Conservation (phyloP, 2,797 vertebrate species). For the Echeneis naucrates region DNA sequence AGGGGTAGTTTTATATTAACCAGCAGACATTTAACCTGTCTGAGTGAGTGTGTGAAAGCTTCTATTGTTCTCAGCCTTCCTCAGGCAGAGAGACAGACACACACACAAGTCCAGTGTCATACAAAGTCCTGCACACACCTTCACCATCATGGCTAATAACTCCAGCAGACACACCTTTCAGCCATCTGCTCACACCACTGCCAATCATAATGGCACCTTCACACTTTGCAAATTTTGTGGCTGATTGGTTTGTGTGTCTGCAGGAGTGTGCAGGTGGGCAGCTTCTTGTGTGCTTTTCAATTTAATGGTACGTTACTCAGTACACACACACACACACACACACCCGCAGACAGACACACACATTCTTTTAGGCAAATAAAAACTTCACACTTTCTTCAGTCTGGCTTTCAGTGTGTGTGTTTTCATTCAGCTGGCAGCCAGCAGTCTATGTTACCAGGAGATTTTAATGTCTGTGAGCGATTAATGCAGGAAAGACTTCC, state of each 20-base stretch:
- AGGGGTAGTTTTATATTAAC: conserved; percentile 84
- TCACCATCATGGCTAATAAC: conserved; percentile 14
- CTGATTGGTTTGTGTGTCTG: conserved; percentile 32
- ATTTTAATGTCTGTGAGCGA: conserved; percentile 43
- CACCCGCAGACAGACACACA: not conserved
- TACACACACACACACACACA: not conserved
- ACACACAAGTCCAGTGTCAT: too few species aligned
- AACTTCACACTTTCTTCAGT: conserved; percentile 33
- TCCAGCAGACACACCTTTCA: conserved; percentile 46
- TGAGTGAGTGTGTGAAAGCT: conserved; percentile 65
- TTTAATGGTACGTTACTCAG: conserved; percentile 30
- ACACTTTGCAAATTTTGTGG: conserved; percentile 41
- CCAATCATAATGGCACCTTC: conserved; percentile 5
- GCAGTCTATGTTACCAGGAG: conserved; percentile 24
- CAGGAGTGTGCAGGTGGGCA: not conserved
- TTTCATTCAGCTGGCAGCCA: conserved; percentile 32
- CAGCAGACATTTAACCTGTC: conserved; percentile 74
- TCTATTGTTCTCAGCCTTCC: conserved; percentile 74
- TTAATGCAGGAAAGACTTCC: conserved; percentile 56
- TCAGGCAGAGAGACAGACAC: conserved; percentile 37
- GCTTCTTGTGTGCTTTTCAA: conserved; percentile 13
- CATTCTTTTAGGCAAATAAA: conserved; percentile 37
- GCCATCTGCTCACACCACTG: conserved; percentile 39
- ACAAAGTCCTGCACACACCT: too few species aligned
- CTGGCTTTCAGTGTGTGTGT: not conserved